Evolutionary conservation across 2,797 vertebrate genomes (phyloP).

Genomic region (Buphagus erythrorhynchus): DNA sequence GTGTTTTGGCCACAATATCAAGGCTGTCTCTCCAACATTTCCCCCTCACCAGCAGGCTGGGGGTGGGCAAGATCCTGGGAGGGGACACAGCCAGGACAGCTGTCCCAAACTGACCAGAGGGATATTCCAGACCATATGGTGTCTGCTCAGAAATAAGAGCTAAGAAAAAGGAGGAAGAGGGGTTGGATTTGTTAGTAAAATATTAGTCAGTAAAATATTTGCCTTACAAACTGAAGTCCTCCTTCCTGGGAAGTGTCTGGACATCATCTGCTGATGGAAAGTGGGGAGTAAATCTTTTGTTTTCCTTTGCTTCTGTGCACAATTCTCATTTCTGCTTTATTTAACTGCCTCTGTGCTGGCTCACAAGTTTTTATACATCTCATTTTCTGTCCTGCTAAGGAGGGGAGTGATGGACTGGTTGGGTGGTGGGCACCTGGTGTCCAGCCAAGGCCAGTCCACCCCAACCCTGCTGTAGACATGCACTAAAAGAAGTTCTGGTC

Average conservation of each 20-base stretch:
- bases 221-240: background rate
- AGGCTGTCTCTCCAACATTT: background rate
- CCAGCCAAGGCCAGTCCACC: background rate
- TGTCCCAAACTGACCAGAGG: background rate
- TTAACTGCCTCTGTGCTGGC: background rate
- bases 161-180: background rate
- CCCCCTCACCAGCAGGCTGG: background rate
- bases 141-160: background rate
- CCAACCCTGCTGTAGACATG: background rate
- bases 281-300: background rate
- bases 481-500: background rate
- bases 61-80: background rate
- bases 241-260: background rate
- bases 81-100: background rate
- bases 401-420: background rate
- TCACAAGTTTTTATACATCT: background rate
- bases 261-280: background rate
- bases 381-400: background rate
- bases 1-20: background rate
- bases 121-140: background rate
- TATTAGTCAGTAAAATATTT: background rate
- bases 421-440: background rate
- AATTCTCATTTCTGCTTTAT: background rate
- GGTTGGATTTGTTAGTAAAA: background rate
- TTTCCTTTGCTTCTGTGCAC: background rate